A percentile compares a stretch with the other conserved stretches of the same genome.
Evolutionary conservation across 1,140 invertebrate genomes (phyloP).

Genomic region (Drosophila mojavensis): DNA sequence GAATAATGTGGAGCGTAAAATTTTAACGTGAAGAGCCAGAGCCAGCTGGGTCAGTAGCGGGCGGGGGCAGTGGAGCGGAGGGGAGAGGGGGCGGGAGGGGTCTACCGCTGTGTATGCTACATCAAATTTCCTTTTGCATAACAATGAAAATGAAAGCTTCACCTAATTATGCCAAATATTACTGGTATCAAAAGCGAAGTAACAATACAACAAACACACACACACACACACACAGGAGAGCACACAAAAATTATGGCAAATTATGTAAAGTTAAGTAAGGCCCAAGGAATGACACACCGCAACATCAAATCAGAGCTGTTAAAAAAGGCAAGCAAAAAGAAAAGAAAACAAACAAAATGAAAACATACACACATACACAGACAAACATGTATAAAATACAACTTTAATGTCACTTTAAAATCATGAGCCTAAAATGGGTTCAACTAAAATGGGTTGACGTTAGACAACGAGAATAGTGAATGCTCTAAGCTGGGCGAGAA

Average conservation of each 20-base stretch:
- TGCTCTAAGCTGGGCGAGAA: no score
- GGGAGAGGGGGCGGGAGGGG: background rate
- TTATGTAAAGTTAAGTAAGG: slow-evolving; percentile 59
- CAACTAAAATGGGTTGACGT: no score
- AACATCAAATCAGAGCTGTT: slow-evolving; percentile 18
- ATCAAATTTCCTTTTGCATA: slow-evolving; percentile 48
- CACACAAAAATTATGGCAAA: slow-evolving; percentile 43
- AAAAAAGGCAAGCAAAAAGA: slow-evolving; percentile 5
- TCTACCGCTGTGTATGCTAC: slow-evolving; percentile 28
- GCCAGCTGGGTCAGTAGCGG: no score
- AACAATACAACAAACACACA: slow-evolving; percentile 8
- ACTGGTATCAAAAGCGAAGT: slow-evolving; percentile 32
- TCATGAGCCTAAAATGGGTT: no score
- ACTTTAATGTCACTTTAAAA: no score
- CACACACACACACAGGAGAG: slow-evolving; percentile 1
- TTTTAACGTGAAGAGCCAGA: slow-evolving; percentile 6
- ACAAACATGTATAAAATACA: background rate
- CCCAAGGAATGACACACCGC: slow-evolving; percentile 31
- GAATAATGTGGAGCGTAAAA: slow-evolving; percentile 60
- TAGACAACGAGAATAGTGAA: no score
- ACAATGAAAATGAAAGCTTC: slow-evolving; percentile 52
- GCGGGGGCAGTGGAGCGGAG: background rate
- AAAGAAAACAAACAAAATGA: slow-evolving; percentile 14
- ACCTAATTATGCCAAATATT: slow-evolving; percentile 60
- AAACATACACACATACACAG: background rate